Percentiles rank a stretch among this genome's conserved stretches.
phyloP scores from a whole-genome alignment of 2,888 invertebrate species.

The Latrodectus elegans region DNA sequence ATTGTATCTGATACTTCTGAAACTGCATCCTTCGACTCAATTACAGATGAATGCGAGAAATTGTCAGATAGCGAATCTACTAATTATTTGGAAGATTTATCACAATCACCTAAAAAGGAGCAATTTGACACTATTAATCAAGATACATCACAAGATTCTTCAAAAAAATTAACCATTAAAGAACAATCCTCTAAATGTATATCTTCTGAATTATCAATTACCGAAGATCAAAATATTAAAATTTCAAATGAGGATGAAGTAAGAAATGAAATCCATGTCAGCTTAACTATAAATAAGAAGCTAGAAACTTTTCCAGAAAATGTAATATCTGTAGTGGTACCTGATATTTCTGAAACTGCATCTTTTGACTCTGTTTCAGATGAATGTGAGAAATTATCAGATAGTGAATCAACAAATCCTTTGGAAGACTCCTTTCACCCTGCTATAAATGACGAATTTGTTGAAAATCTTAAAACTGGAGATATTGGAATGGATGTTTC shows the following conservation, averaged over 20 bases:
- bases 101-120: background rate
- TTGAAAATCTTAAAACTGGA: background rate
- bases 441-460: conserved; percentile 9
- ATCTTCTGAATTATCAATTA: too few relatives aligned
- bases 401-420: conserved; percentile 12
- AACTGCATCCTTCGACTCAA: conserved; percentile 1
- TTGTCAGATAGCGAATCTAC: conserved; percentile 32
- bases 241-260: too few relatives aligned
- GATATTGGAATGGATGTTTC: background rate
- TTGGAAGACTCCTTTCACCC: background rate
- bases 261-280: too few relatives aligned
- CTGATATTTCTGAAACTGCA: conserved; percentile 7
- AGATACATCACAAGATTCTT: too few relatives aligned
- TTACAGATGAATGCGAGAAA: conserved; percentile 29
- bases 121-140: too few relatives aligned
- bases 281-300: too few relatives aligned
- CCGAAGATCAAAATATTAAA: too few relatives aligned
- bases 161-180: too few relatives aligned
- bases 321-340: background rate
- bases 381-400: conserved; percentile 30
- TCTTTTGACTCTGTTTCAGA: conserved; percentile 23
- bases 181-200: too few relatives aligned
- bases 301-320: background rate
- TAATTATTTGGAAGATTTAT: too few relatives aligned
- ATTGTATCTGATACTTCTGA: conserved; percentile 6